Base-by-base conservation (phyloP, 2,797 vertebrate genomes). In the Notamacropus eugenii region DNA sequence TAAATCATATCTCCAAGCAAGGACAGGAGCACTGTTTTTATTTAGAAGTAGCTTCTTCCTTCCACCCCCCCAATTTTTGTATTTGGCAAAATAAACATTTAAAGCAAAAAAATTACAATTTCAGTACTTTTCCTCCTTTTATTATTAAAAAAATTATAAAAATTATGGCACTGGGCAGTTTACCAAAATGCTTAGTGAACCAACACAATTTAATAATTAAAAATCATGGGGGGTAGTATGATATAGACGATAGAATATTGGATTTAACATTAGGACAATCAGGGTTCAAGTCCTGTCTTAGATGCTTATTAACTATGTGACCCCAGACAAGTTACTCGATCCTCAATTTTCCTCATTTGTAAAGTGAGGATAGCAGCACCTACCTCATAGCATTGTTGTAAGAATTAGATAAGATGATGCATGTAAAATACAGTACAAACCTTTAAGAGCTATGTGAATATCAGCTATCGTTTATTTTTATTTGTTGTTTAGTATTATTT, bases 1-100 rank as follows among this genome's bases (percentile, higher is more conserved):
- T 82, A 94, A 91, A 93, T 93, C 59, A 74, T 52, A 52, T 93
- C 94, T 95, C 74, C 92, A 95, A 94, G 91, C 1, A 1, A 55
- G 74, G 93, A 94, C 50, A 93, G 95, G 96, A 92, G 54, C 22
- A 24, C 54, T 91, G 52, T 91, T 55, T 54, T 91, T 91, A 55
- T 31, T 55, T 54, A 90, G 91, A 52, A 87, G 94, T 91, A 40
- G 55, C 27, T 95, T 96, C 97, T 96, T 74, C 56, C 96, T 93
- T 58, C 22, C 90, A 91, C 9, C 87, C 93, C 94, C 62, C 95
- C 91, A 58, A 96, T 92, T 56, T 93, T 34, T 93, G 91, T 54
- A 67, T 91, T 95, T 93, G 55, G 59, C 94, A 91, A 93, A 94
- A 55, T 93, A 92, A 94, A 92, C 52, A 95, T 31, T 62, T 34